Conservation (phyloP, 2,113 vertebrate genomes). For the Podarcis cretensis region DNA sequence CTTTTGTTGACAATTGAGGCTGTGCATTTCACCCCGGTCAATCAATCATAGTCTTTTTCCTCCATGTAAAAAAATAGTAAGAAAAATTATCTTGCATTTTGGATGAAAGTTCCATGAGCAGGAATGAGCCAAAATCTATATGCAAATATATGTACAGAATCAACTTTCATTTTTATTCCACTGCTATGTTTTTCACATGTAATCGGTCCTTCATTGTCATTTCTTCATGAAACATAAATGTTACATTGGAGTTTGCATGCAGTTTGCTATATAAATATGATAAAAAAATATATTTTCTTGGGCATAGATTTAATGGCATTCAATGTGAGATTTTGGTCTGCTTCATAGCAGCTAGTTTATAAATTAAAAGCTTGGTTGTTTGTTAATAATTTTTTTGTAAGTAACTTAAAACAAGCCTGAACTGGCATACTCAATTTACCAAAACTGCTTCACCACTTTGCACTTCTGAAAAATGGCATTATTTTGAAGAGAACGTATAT, state of each 20-base stretch:
- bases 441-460: slow-evolving; percentile 11
- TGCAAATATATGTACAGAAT: not conserved
- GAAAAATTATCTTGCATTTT: not conserved
- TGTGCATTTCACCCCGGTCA: not conserved
- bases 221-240: not conserved
- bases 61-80: not conserved
- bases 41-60: not conserved
- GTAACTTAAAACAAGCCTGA: not conserved
- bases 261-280: not conserved
- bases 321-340: not conserved
- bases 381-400: not conserved
- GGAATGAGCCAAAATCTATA: not conserved
- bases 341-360: not conserved
- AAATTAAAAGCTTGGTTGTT: slow-evolving; percentile 1
- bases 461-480: slow-evolving; percentile 20
- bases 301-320: too few species aligned
- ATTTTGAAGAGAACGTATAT: slow-evolving; percentile 30
- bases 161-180: not conserved
- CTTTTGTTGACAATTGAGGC: not conserved
- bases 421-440: not conserved
- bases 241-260: not conserved
- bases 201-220: not conserved
- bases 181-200: not conserved
- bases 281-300: not conserved
- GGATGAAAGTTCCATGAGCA: not conserved